These are phyloP conservation scores for Forficula auricularia DNA, from an alignment of 1,140 invertebrate species.

Conservation along the genomic window DNA sequence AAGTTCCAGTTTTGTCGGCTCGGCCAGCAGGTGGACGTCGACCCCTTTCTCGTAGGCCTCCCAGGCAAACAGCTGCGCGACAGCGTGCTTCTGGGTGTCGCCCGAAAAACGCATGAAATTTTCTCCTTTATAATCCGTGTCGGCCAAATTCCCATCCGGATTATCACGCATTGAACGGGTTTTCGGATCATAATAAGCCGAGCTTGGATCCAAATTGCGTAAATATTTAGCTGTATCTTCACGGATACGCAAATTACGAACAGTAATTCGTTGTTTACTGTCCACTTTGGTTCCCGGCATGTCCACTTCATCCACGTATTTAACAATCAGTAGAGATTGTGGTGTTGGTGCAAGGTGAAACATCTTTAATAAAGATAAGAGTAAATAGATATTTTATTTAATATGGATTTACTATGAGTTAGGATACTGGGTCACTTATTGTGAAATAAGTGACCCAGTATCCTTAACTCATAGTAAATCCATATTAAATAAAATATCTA, in stretches of 20 bases:
- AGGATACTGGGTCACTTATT: too few relatives aligned
- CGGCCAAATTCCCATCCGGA: too few relatives aligned
- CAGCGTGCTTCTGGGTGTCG: slow-evolving; percentile 78
- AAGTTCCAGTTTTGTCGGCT: slow-evolving; percentile 91
- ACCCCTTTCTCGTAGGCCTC: slow-evolving; percentile 85
- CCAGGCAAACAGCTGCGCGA: slow-evolving; percentile 94
- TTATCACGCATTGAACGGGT: slow-evolving; percentile 97
- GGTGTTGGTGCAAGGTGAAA: too few relatives aligned
- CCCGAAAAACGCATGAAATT: slow-evolving; percentile 90
- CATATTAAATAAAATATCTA: too few relatives aligned
- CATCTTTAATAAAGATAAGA: too few relatives aligned
- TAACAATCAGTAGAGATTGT: too few relatives aligned
- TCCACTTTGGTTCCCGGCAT: slow-evolving; percentile 99
- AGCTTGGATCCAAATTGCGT: slow-evolving; percentile 89
- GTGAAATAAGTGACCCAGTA: too few relatives aligned
- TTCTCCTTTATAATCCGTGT: slow-evolving; percentile 86
- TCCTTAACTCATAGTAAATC: too few relatives aligned
- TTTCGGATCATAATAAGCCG: slow-evolving; percentile 98
- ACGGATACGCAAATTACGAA: slow-evolving; percentile 90
- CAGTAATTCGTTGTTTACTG: slow-evolving; percentile 94
- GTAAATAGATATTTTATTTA: too few relatives aligned
- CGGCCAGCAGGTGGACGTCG: slow-evolving; percentile 89
- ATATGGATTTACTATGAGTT: too few relatives aligned
- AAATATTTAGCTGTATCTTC: slow-evolving; percentile 99
- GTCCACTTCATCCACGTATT: slow-evolving; percentile 90